phyloP scores from a whole-genome alignment of 1,140 invertebrate genomes.

The Ylistrum balloti region DNA sequence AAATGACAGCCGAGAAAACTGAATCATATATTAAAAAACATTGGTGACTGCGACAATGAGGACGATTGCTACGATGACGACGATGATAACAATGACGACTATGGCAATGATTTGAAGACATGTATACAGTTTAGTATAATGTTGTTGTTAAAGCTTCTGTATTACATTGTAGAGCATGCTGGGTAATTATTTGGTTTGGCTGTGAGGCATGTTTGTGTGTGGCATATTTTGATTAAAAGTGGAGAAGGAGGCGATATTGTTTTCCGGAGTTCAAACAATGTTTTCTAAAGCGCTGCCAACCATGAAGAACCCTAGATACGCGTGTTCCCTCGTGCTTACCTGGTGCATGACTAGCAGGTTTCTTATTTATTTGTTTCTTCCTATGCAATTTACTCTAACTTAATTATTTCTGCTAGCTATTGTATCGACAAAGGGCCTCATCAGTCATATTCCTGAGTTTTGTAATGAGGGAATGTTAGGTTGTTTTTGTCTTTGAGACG shows the following conservation, averaged over 20 bases:
- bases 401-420: not conserved
- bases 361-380: not conserved
- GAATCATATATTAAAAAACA: too few species aligned
- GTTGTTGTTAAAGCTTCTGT: too few species aligned
- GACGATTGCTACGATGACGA: too few species aligned
- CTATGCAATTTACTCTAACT: not conserved
- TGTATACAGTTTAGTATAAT: too few species aligned
- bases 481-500: too few species aligned
- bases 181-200: too few species aligned
- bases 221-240: not conserved
- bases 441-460: too few species aligned
- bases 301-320: not conserved
- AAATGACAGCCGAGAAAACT: too few species aligned
- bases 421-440: not conserved
- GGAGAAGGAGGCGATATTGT: not conserved
- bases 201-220: not conserved
- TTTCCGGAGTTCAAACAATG: conserved; percentile 2
- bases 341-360: not conserved
- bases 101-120: too few species aligned
- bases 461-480: too few species aligned
- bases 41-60: not conserved
- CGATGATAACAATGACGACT: not conserved
- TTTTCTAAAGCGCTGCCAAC: not conserved
- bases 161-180: too few species aligned
- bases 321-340: not conserved